Evolutionary conservation across 2,113 vertebrate genomes (phyloP), one percentile per base, ranked within the genome.

Genomic region (Pimephales promelas): DNA sequence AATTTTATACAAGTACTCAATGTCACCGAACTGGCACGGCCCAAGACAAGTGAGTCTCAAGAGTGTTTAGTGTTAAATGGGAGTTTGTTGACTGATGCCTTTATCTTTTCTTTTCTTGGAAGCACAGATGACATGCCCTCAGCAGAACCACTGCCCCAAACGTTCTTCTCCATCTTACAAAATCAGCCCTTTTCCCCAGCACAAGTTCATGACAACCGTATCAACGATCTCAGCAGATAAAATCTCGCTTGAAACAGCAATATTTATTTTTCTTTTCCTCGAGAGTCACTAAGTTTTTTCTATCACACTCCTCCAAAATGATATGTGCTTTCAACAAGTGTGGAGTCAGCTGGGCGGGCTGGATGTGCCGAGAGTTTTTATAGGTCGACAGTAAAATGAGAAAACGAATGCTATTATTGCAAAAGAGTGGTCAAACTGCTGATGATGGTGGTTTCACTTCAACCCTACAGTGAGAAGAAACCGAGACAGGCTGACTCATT

Each of bases 361-460:
- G 86, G 91, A 89, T 91, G 91, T 72, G 88, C 81, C 73, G 86
- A 91, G 90, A 84, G 87, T 89, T 89, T 89, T 87, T 90, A 92
- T 88, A 88, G 86, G 89, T 87, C 89, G 89, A 90, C 78, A 88
- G 85, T 86, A 78, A 88, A 90, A 78, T 40, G 62, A 49, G 52
- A 43, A 81, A 80, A 62, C 72, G 10, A 75, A 75, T 31, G 3
- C 59, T 74, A 57, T 47, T 54, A 82, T 83, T 86, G 81, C 84
- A 81, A 82, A 82, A 87, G 76, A 77, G 66, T 3, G 76, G 45
- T 83, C 76, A 8, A 59, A 81, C 54, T 66, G 88, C 84, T 87
- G 84, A 80, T 84, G 4, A 47, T 62, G 47, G 79, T 31, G 83
- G 84, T 89, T 89, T 89, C 88, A 86, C 66, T 89, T 89, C 88